phyloP scores from a whole-genome alignment of 2,888 invertebrate species.

The Apotomis betuletana region DNA sequence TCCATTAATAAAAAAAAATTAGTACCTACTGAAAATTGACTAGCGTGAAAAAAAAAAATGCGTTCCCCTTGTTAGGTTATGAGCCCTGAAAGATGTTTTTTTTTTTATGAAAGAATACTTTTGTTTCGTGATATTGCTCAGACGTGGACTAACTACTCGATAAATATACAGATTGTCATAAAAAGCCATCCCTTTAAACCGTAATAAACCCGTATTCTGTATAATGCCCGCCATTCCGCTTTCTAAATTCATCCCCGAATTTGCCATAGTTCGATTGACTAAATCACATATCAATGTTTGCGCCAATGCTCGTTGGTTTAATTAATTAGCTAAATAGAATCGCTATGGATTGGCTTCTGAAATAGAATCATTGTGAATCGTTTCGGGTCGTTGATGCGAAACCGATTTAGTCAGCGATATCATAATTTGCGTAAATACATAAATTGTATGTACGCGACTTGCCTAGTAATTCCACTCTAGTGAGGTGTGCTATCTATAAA shows the following conservation, averaged over 20 bases:
- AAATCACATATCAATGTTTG: constrained; percentile 33
- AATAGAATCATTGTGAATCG: constrained; percentile 39
- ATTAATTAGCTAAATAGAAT: constrained; percentile 37
- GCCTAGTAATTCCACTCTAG: constrained; percentile 48
- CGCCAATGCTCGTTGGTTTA: constrained; percentile 34
- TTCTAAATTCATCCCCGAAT: constrained; percentile 15
- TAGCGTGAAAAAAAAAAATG: too few relatives aligned
- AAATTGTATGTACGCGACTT: constrained; percentile 53
- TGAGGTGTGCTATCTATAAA: constrained; percentile 44
- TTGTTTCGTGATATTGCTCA: neutral
- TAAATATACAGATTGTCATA: too few relatives aligned
- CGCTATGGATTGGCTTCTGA: constrained; percentile 29
- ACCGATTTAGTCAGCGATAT: constrained; percentile 48
- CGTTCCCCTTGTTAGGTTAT: too few relatives aligned
- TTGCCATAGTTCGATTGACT: constrained; percentile 23
- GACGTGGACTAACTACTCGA: neutral
- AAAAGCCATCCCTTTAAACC: neutral
- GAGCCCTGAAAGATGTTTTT: too few relatives aligned
- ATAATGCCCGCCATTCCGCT: neutral
- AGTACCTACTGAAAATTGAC: too few relatives aligned
- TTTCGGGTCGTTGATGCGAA: constrained; percentile 41
- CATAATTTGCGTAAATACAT: constrained; percentile 51
- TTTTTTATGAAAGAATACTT: too few relatives aligned
- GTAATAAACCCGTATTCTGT: neutral
- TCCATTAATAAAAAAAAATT: too few relatives aligned